phyloP scores from a whole-genome alignment of 2,113 vertebrate species.

The Passer domesticus region DNA sequence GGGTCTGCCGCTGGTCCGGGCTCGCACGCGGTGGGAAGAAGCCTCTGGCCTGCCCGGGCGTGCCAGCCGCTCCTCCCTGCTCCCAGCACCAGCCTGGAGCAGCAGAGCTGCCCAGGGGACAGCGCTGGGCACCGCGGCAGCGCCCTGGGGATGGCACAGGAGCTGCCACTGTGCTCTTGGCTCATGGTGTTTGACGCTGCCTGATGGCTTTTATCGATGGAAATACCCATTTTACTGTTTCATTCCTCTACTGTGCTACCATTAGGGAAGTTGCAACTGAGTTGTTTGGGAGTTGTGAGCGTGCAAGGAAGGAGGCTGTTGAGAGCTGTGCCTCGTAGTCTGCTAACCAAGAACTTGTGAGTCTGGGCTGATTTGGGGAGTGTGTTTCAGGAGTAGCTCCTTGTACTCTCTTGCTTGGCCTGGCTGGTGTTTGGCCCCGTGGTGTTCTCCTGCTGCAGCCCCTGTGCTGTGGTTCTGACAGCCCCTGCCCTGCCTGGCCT shows the following conservation, averaged over 20 bases:
- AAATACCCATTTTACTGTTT: not conserved
- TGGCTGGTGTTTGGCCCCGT: rapidly evolving
- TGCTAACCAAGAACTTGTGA: rapidly evolving
- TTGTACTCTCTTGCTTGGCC: not conserved
- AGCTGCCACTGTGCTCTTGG: rapidly evolving
- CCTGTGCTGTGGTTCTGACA: rapidly evolving
- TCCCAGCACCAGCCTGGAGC: rapidly evolving
- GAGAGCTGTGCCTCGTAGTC: not conserved
- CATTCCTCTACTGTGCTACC: rapidly evolving
- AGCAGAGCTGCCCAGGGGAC: rapidly evolving
- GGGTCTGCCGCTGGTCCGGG: rapidly evolving
- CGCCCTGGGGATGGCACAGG: not conserved
- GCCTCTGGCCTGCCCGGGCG: rapidly evolving
- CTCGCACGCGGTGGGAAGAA: rapidly evolving
- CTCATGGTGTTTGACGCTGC: rapidly evolving
- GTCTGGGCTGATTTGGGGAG: not conserved
- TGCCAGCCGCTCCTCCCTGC: rapidly evolving
- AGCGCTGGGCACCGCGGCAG: rapidly evolving
- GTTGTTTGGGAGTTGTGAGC: not conserved
- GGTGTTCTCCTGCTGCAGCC: not conserved
- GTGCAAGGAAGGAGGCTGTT: rapidly evolving
- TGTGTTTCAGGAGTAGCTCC: not conserved
- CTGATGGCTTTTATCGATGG: not conserved
- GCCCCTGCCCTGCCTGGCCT: not conserved
- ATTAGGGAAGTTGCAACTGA: not conserved